Conservation (phyloP, 2,797 vertebrate genomes). For the Melanotaenia pygmaea region DNA sequence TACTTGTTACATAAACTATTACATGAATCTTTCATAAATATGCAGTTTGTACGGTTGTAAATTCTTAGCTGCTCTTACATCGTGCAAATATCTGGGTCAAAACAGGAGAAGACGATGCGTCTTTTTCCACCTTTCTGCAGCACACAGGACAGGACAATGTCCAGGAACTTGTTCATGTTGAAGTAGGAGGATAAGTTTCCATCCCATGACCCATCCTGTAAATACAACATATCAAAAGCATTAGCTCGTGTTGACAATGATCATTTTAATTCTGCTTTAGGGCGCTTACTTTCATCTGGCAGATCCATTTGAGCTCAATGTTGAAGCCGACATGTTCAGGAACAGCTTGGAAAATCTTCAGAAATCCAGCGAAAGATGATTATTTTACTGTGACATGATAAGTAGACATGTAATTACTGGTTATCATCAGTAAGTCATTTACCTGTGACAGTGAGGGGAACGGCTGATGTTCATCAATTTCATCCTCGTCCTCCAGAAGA, state of each 20-base stretch:
- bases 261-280: neutral
- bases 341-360: constrained; percentile 91
- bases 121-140: constrained; percentile 89
- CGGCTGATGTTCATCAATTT: constrained; percentile 92
- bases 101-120: constrained; percentile 95
- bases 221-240: constrained; percentile 10
- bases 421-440: constrained; percentile 3
- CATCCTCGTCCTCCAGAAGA: constrained; percentile 87
- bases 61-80: constrained; percentile 87
- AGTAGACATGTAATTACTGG: neutral
- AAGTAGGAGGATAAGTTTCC: constrained; percentile 93
- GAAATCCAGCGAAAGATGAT: neutral
- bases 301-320: constrained; percentile 98
- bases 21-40: neutral
- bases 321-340: constrained; percentile 94
- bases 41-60: too few relatives aligned
- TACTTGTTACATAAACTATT: neutral
- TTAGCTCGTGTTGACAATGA: neutral
- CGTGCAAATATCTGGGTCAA: constrained; percentile 95
- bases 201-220: constrained; percentile 94
- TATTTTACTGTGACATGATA: neutral
- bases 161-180: constrained; percentile 95
- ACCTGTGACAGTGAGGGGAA: constrained; percentile 96
- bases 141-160: constrained; percentile 92
- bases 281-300: constrained; percentile 87